Evolutionary conservation across 2,113 vertebrate genomes (phyloP).

Genomic region (Trichomycterus rosablanca): DNA sequence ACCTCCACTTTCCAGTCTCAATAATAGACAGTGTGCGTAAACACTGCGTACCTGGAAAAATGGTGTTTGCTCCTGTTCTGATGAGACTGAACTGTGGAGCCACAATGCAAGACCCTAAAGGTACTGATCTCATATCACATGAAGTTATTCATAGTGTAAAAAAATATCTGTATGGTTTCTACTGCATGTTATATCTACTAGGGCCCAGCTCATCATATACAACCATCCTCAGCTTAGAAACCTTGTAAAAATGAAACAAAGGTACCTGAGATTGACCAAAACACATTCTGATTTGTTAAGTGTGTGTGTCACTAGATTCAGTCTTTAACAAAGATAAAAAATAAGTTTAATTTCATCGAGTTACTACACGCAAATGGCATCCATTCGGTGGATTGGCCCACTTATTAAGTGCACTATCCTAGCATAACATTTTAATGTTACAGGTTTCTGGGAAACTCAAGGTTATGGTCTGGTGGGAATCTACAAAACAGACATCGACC

Average conservation of each 20-base stretch:
- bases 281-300: too few species aligned
- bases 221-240: too few species aligned
- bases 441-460: slow-evolving; percentile 38
- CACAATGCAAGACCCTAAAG: slow-evolving; percentile 60
- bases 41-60: slow-evolving; percentile 76
- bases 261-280: too few species aligned
- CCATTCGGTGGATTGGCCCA: too few species aligned
- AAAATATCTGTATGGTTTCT: too few species aligned
- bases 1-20: slow-evolving; percentile 75
- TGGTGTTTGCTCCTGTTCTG: slow-evolving; percentile 76
- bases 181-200: too few species aligned
- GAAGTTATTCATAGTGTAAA: not conserved
- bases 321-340: too few species aligned
- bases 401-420: not conserved
- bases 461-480: slow-evolving; percentile 39
- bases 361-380: too few species aligned
- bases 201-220: too few species aligned
- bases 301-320: too few species aligned
- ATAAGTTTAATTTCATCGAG: too few species aligned
- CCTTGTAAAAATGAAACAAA: too few species aligned
- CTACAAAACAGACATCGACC: slow-evolving; percentile 35
- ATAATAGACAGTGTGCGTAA: slow-evolving; percentile 73
- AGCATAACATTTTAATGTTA: not conserved
- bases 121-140: slow-evolving; percentile 1
- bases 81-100: slow-evolving; percentile 76